Conservation (phyloP, 2,888 invertebrate genomes). For the Lithophane semibrunnea region DNA sequence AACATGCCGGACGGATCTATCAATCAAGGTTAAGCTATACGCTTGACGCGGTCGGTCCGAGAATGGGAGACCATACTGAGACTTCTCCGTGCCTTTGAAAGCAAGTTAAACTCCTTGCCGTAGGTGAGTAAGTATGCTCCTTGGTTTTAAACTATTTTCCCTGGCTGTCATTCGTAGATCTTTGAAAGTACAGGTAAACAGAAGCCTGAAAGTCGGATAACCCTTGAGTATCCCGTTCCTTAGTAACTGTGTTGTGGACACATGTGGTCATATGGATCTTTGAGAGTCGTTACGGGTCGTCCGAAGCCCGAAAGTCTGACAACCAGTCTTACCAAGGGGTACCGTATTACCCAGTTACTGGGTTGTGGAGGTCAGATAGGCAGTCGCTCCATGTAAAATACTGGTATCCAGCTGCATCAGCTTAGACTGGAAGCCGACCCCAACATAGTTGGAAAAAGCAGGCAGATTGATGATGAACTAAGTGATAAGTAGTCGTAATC, state of each 20-base stretch:
- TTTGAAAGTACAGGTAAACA: neutral
- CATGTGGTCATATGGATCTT: neutral
- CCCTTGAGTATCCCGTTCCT: too few relatives aligned
- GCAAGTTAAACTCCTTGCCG: too few relatives aligned
- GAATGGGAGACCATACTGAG: neutral
- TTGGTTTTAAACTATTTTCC: too few relatives aligned
- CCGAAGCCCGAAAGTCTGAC: neutral
- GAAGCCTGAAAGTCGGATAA: neutral
- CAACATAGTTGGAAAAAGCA: neutral
- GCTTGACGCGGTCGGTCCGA: neutral
- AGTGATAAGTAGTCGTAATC: too few relatives aligned
- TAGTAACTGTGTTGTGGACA: too few relatives aligned
- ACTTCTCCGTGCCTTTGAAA: neutral
- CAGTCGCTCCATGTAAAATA: neutral
- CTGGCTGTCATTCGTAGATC: neutral
- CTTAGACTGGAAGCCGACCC: too few relatives aligned
- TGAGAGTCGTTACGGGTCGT: neutral
- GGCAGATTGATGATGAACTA: too few relatives aligned
- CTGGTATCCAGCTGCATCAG: too few relatives aligned
- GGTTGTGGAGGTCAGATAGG: neutral
- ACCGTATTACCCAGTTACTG: neutral
- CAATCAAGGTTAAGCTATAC: slow-evolving; percentile 1
- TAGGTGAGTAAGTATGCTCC: too few relatives aligned
- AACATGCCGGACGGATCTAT: neutral
- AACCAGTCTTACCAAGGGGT: neutral